These are phyloP conservation scores for Alloplasta piceator DNA, from an alignment of 2,888 invertebrate genomes.

Conservation along the genomic window DNA sequence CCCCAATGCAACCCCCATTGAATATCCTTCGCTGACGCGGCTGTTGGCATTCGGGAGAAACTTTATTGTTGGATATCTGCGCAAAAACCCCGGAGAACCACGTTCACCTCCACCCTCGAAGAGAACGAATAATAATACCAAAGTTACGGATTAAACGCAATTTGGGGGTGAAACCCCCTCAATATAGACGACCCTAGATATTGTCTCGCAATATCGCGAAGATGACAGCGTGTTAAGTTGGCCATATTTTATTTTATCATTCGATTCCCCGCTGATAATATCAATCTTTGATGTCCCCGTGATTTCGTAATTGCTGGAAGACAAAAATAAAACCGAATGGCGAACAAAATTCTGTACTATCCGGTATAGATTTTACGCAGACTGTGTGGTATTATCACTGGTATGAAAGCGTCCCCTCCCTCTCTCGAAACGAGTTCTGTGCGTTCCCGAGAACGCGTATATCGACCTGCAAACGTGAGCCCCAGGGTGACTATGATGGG, in stretches of 20 bases:
- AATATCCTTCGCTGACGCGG: constrained; percentile 78
- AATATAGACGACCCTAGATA: background rate
- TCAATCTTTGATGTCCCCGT: background rate
- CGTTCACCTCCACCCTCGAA: constrained; percentile 58
- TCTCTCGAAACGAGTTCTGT: constrained; percentile 43
- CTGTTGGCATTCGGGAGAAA: constrained; percentile 76
- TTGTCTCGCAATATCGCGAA: constrained; percentile 18
- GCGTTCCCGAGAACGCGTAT: constrained; percentile 69
- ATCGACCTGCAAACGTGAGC: constrained; percentile 77
- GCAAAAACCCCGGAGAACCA: constrained; percentile 76
- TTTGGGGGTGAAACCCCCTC: constrained; percentile 37
- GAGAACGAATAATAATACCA: constrained; percentile 73
- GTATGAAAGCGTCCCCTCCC: constrained; percentile 23
- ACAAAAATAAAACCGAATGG: constrained; percentile 6
- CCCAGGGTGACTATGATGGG: constrained; percentile 66
- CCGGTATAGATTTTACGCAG: constrained; percentile 51
- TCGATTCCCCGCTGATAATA: background rate
- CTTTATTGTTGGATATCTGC: constrained; percentile 76
- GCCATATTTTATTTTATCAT: background rate
- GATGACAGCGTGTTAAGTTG: background rate
- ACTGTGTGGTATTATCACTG: constrained; percentile 24
- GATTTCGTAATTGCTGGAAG: background rate
- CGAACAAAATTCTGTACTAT: background rate
- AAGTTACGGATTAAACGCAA: constrained; percentile 80
- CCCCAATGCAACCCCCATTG: constrained; percentile 73